A percentile compares a stretch with the other conserved stretches of the same genome.
Evolutionary conservation across 2,113 vertebrate species (phyloP).

Genomic region (Corythaixoides concolor): DNA sequence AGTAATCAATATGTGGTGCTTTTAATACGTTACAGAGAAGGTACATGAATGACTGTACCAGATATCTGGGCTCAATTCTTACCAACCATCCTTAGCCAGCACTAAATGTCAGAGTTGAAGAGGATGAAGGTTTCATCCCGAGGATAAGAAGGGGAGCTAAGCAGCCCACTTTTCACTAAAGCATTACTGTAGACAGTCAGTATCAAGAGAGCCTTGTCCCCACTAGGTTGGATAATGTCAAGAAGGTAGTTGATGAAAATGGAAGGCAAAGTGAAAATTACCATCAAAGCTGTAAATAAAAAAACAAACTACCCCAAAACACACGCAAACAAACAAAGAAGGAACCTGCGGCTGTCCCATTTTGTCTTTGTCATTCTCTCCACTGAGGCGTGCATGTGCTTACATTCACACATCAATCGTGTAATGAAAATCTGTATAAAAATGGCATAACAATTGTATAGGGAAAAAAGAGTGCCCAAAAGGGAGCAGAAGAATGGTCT

Average conservation of each 20-base stretch:
- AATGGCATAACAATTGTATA: not conserved
- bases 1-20: not conserved
- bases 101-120: not conserved
- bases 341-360: not conserved
- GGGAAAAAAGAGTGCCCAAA: not conserved
- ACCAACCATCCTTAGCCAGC: not conserved
- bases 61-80: not conserved
- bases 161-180: not conserved
- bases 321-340: not conserved
- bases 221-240: not conserved
- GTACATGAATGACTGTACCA: not conserved
- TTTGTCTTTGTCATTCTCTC: not conserved
- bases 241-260: not conserved
- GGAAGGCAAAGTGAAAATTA: not conserved
- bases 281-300: not conserved
- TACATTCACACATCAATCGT: not conserved
- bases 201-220: not conserved
- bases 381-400: not conserved
- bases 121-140: not conserved
- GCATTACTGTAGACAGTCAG: not conserved
- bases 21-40: not conserved
- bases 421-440: not conserved
- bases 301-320: not conserved
- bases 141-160: not conserved
- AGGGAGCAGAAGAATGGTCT: not conserved